Evolutionary conservation across 2,888 invertebrate species (phyloP).

Genomic region (Drosophila basisetae): DNA sequence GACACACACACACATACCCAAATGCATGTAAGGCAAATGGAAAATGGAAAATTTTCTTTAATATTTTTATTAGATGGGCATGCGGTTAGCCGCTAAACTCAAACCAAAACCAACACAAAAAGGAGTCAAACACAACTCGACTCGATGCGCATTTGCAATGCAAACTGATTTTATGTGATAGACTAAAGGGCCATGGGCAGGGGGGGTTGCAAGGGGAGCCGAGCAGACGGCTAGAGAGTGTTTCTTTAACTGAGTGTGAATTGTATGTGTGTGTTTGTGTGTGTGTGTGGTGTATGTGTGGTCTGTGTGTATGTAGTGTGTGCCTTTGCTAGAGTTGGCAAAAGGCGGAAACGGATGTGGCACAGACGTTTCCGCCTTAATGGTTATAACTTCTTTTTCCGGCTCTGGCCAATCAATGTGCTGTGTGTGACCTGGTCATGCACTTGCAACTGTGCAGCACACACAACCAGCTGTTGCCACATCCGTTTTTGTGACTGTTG

Average conservation of each 20-base stretch:
- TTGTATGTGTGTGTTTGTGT: slow-evolving; percentile 33
- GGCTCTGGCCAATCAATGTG: slow-evolving; percentile 71
- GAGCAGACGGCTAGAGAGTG: slow-evolving; percentile 28
- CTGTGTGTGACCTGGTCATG: slow-evolving; percentile 54
- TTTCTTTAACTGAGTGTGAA: slow-evolving; percentile 46
- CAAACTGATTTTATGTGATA: slow-evolving; percentile 71
- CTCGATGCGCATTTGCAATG: slow-evolving; percentile 61
- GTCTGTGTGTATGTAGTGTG: background rate
- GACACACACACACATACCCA: slow-evolving; percentile 18
- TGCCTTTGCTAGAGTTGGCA: slow-evolving; percentile 29
- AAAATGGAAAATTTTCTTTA: slow-evolving; percentile 56
- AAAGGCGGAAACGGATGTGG: slow-evolving; percentile 72
- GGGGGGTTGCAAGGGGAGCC: background rate
- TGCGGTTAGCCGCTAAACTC: slow-evolving; percentile 57
- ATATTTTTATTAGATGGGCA: slow-evolving; percentile 71
- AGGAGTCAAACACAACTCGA: slow-evolving; percentile 11
- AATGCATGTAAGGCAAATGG: slow-evolving; percentile 10
- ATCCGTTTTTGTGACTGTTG: slow-evolving; percentile 26
- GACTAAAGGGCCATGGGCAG: slow-evolving; percentile 3
- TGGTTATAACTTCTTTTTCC: slow-evolving; percentile 77
- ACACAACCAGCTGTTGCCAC: slow-evolving; percentile 54
- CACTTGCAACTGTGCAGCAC: slow-evolving; percentile 31
- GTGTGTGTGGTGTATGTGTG: background rate
- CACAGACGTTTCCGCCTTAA: slow-evolving; percentile 76
- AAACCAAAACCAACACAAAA: slow-evolving; percentile 15